phyloP scores from a whole-genome alignment of 30 jellyfish, hydroid and myxozoan species.

The Rhopilema esculentum region DNA sequence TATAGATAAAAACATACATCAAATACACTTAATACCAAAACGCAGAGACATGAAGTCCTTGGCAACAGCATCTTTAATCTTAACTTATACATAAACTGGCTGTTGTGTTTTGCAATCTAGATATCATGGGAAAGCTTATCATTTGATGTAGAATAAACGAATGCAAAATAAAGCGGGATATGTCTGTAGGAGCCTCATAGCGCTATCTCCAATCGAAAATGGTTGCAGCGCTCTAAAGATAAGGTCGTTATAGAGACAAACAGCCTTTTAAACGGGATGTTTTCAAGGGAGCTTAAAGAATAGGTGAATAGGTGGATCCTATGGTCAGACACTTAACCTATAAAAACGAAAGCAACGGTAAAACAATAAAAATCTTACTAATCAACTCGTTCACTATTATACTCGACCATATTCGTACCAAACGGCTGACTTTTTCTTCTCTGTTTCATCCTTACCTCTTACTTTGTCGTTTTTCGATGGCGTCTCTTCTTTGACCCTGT shows the following conservation, averaged over 20 bases:
- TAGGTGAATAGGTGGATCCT: too few relatives aligned
- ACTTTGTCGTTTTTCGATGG: constrained; percentile 18
- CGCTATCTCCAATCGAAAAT: not conserved
- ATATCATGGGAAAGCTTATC: too few relatives aligned
- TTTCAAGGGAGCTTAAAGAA: too few relatives aligned
- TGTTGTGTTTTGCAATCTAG: too few relatives aligned
- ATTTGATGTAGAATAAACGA: not conserved
- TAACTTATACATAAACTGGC: too few relatives aligned
- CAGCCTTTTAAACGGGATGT: too few relatives aligned
- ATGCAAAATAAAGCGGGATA: not conserved
- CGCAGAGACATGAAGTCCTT: not conserved
- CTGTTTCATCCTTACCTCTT: constrained; percentile 24
- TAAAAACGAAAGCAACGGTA: too few relatives aligned
- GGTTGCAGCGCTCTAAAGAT: not conserved
- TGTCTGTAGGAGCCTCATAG: not conserved
- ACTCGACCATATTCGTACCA: constrained; percentile 95
- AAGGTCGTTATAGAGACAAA: not conserved
- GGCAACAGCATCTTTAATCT: not conserved
- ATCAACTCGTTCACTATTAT: constrained; percentile 4
- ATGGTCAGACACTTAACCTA: too few relatives aligned
- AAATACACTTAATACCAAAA: not conserved
- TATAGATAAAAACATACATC: not conserved
- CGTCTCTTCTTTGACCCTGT: constrained; percentile 15
- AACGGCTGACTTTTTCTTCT: constrained; percentile 55
- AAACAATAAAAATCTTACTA: not conserved